Conservation (phyloP, 2,113 vertebrate species). For the Neomonachus schauinslandi region DNA sequence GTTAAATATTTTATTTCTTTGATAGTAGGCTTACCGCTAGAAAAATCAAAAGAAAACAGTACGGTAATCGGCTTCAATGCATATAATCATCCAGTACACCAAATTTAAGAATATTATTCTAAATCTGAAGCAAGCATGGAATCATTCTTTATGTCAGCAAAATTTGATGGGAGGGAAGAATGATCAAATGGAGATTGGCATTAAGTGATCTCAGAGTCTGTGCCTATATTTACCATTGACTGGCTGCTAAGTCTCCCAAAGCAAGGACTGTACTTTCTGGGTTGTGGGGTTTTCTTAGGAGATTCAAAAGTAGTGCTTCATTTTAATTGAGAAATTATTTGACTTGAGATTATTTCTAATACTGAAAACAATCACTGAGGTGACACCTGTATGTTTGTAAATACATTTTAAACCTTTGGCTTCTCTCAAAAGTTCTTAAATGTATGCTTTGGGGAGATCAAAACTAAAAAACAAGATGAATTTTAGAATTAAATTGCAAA, state of each 20-base stretch:
- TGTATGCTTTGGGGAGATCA: not conserved
- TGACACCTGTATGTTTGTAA: slow-evolving; percentile 34
- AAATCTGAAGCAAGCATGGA: not conserved
- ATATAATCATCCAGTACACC: not conserved
- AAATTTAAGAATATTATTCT: slow-evolving; percentile 13
- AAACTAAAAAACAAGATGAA: slow-evolving; percentile 42
- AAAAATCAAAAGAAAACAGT: slow-evolving; percentile 17
- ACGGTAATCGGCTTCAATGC: not conserved
- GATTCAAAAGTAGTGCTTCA: not conserved
- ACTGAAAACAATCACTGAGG: not conserved
- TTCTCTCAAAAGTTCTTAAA: slow-evolving; percentile 40
- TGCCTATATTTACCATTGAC: not conserved
- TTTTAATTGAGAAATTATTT: slow-evolving; percentile 45
- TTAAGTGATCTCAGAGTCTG: not conserved
- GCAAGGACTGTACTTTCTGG: not conserved
- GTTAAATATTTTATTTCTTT: slow-evolving; percentile 39
- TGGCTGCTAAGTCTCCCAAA: not conserved
- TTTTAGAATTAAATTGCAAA: slow-evolving; percentile 44
- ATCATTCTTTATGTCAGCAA: not conserved
- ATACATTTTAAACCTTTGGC: slow-evolving; percentile 36
- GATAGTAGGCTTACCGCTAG: not conserved
- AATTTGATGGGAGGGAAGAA: not conserved
- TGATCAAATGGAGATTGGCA: not conserved
- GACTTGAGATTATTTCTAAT: slow-evolving; percentile 21
- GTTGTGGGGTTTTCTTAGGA: slow-evolving; percentile 16